Evolutionary conservation across 1,140 invertebrate species (phyloP), one percentile per base, ranked within the genome.

Genomic region (Cyphomyrmex costatus): DNA sequence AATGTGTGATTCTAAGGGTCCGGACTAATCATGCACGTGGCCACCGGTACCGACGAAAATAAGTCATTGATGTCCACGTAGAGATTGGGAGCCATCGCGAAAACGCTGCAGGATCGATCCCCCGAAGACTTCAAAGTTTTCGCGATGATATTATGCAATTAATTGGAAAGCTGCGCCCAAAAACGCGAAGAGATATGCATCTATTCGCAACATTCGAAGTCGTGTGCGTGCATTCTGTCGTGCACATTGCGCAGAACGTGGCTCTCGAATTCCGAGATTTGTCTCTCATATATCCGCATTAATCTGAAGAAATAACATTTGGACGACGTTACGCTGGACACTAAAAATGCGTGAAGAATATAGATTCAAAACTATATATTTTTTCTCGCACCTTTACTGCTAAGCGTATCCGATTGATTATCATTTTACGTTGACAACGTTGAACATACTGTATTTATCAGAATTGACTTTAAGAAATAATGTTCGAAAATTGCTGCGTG

Each of bases 1-100:
- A 93, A 93, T 66, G 94, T 95, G 82, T 95, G 92, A 95, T 88
- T 80, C 10, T 12, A 30, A 21, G 0, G 14, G 58, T n/a, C 12
- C 27, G 14, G 65, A n/a, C 36, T 86, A 63, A 85, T 87, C 16
- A 42, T 42, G 1, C n/a, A 71, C 46, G 60, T 76, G 73, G 70
- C 60, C 68, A 84, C 5, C 19, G 63, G 42, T 88, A 58, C 24
- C 49, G 56, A 51, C 56, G 46, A 60, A 8, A n/a, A n/a, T n/a
- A 82, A 82, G 21, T 60, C 63, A 58, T 16, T 51, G 66, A 56
- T 61, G 73, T 82, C 46, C 63, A 56, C 49, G 24, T 70, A 16
- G 2, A 46, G 36, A 12, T 10, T 51, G 27, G 51, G 14, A 21
- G 2, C 19, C 49, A n/a, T 53, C 30, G 21, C 30, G 16, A 68